phyloP scores from a whole-genome alignment of 1,140 invertebrate species.

The Drosophila truncata region DNA sequence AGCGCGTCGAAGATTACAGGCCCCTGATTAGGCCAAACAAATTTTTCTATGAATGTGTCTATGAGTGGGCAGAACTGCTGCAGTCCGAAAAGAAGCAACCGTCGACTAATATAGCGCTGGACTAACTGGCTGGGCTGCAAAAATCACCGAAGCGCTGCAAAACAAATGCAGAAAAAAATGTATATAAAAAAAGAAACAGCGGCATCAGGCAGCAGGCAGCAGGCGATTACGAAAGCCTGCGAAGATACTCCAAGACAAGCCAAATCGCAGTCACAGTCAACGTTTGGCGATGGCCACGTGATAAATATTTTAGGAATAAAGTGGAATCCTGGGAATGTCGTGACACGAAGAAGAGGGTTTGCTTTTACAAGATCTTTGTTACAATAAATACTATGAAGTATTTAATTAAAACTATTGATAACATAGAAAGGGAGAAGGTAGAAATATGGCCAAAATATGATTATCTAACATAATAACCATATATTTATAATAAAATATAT shows the following conservation, averaged over 20 bases:
- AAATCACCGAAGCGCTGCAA: constrained; percentile 78
- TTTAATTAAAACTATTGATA: neutral
- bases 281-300: constrained; percentile 44
- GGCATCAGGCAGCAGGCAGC: constrained; percentile 38
- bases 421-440: too few relatives aligned
- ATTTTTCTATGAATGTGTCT: constrained; percentile 45
- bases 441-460: neutral
- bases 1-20: constrained; percentile 74
- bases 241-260: constrained; percentile 74
- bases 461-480: neutral
- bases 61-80: constrained; percentile 77
- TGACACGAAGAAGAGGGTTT: neutral
- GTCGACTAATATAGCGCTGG: constrained; percentile 77
- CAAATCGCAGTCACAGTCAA: constrained; percentile 40
- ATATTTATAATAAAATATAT: neutral
- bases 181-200: constrained; percentile 21
- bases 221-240: constrained; percentile 69
- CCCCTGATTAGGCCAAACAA: constrained; percentile 64
- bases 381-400: neutral
- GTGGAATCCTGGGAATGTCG: constrained; percentile 13
- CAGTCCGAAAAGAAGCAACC: constrained; percentile 69
- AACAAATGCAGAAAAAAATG: constrained; percentile 43
- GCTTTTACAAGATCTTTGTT: neutral
- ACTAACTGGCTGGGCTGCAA: constrained; percentile 68
- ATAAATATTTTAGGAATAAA: neutral